phyloP scores from a whole-genome alignment of 2,888 invertebrate genomes.

The Drosophila macrospina region DNA sequence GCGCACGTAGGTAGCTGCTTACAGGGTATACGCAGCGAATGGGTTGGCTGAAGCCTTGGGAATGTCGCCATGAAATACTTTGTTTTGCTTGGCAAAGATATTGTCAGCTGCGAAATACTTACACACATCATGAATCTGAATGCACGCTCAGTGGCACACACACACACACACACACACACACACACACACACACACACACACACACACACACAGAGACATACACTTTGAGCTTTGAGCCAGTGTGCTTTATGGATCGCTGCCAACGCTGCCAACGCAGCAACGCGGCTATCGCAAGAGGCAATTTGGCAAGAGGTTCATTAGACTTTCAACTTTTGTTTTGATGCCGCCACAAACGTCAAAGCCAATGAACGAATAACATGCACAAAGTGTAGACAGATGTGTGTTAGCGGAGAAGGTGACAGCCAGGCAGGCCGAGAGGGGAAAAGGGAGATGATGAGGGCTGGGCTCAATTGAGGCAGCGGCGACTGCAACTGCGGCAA shows the following conservation, averaged over 20 bases:
- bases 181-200: too few species aligned
- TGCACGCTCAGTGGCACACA: constrained; percentile 22
- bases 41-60: constrained; percentile 3
- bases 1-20: too few species aligned
- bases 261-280: constrained; percentile 37
- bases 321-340: constrained; percentile 67
- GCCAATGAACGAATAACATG: constrained; percentile 77
- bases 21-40: constrained; percentile 12
- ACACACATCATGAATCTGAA: constrained; percentile 33
- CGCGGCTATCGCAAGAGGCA: constrained; percentile 45
- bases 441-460: too few species aligned
- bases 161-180: not conserved
- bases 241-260: constrained; percentile 53
- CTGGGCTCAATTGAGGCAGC: constrained; percentile 4
- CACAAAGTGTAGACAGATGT: constrained; percentile 33
- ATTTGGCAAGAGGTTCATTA: constrained; percentile 77
- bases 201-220: too few species aligned
- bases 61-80: constrained; percentile 24
- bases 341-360: constrained; percentile 65
- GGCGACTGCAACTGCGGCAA: constrained; percentile 55
- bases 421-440: not conserved
- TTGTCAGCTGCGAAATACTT: constrained; percentile 22
- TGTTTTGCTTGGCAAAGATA: constrained; percentile 26
- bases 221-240: too few species aligned
- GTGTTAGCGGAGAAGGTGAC: constrained; percentile 16